Evolutionary conservation across 2,888 invertebrate species (phyloP), one percentile per base, ranked within the genome.

Genomic region (Tenthredo notha): DNA sequence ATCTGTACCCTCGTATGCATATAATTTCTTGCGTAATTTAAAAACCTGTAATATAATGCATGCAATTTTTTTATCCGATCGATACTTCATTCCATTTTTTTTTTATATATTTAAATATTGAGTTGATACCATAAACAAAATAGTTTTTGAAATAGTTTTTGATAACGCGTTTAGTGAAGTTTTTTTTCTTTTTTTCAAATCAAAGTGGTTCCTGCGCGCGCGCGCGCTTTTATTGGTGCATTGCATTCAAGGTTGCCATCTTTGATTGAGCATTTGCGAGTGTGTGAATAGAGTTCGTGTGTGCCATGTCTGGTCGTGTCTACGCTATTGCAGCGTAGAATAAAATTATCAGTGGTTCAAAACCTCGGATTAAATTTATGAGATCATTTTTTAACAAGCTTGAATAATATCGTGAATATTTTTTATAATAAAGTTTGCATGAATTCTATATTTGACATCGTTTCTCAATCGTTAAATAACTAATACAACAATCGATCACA

Each of bases 401-500:
- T 12, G 18, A 80, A 80, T 80, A 10, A 58, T 25, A 12, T 40
- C 61, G n/a, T 1, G 2, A 21, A 58, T 37, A 40, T 25, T 61
- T 40, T 2, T 6, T 80, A 9, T 3, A 40, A 40, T 18, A 21
- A 18, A 80, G n/a, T 61, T 80, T 61, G 80, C 61, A 61, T 40
- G 7, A 37, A 61, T 40, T 61, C 4, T 61, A 1, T 12, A 12
- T 80, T 50, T 25, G 2, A 80, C 37, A 40, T 40, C 21, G 40
- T 37, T 15, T 25, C 37, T n/a, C 25, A 12, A 12, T 58, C 3
- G 7, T 61, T 10, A 40, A 61, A 40, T 37, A 37, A 37, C 12
- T 80, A 61, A 80, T 40, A 61, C 9, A 15, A 80, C 61, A 61
- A 61, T 78, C 78, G 58, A 58, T 80, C 61, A 80, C 80, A 40